Evolutionary conservation across 2,113 vertebrate genomes (phyloP).

Genomic region (Phyllostomus discolor): DNA sequence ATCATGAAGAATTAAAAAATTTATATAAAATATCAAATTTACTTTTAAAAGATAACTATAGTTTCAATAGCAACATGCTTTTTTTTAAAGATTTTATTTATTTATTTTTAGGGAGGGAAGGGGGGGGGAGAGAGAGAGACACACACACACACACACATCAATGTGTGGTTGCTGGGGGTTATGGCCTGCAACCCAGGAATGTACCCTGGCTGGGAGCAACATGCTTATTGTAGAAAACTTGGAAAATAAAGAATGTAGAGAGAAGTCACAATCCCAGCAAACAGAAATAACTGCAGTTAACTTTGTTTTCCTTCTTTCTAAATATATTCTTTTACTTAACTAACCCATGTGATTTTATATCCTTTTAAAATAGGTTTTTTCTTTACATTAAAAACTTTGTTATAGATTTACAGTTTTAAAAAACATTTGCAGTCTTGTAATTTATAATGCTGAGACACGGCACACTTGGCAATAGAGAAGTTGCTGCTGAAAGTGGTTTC

Average conservation of each 20-base stretch:
- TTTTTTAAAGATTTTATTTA: too few relatives aligned
- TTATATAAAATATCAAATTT: slow-evolving; percentile 9
- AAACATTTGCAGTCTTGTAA: not conserved
- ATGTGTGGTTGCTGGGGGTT: too few relatives aligned
- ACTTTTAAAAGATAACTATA: not conserved
- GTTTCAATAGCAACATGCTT: not conserved
- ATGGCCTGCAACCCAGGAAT: too few relatives aligned
- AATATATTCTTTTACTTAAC: not conserved
- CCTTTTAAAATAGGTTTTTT: not conserved
- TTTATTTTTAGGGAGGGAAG: too few relatives aligned
- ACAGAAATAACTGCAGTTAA: not conserved
- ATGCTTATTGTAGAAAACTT: not conserved
- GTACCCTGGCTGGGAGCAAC: too few relatives aligned
- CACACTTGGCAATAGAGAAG: not conserved
- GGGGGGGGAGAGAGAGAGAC: too few relatives aligned
- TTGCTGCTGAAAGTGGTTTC: not conserved
- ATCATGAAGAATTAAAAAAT: not conserved
- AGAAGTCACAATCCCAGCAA: not conserved
- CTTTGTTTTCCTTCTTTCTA: not conserved
- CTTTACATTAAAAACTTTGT: not conserved
- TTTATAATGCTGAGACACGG: not conserved
- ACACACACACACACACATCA: too few relatives aligned
- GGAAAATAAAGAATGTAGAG: not conserved
- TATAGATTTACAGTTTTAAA: not conserved
- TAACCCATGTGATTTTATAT: not conserved